phyloP scores from a whole-genome alignment of 2,113 vertebrate genomes.

The Nibea coibor region DNA sequence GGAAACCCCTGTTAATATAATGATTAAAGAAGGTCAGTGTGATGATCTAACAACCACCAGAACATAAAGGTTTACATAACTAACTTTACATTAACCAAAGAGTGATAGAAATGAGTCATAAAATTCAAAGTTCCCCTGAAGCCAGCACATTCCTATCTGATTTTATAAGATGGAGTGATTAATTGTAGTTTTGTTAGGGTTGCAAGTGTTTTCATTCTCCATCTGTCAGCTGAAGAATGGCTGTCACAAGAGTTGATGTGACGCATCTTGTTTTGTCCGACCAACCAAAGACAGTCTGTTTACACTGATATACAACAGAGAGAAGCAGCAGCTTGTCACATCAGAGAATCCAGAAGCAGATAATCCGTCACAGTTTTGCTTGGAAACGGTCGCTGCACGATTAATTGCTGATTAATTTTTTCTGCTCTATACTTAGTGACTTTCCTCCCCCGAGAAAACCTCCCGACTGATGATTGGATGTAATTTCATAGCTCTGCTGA shows the following conservation, averaged over 20 bases:
- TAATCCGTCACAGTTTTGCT: neutral
- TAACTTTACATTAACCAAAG: neutral
- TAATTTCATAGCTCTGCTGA: neutral
- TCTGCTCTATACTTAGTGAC: neutral
- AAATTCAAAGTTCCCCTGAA: neutral
- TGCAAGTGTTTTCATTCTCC: neutral
- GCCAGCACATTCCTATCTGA: conserved; percentile 12
- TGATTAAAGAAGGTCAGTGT: neutral
- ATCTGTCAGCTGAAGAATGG: too few species aligned
- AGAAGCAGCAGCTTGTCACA: neutral
- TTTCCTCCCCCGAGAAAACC: neutral
- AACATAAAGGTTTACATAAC: neutral
- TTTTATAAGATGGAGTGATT: neutral
- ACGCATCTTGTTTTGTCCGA: neutral
- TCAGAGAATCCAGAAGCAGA: neutral
- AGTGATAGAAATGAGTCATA: neutral
- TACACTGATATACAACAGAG: neutral
- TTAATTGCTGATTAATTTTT: neutral
- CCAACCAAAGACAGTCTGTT: neutral
- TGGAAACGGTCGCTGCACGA: neutral
- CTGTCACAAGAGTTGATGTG: too few species aligned
- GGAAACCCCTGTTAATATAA: neutral
- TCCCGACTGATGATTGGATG: neutral
- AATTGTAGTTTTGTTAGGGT: neutral
- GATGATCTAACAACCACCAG: neutral